Evolutionary conservation across 2,888 invertebrate genomes (phyloP), one percentile per base, ranked within the genome.

Genomic region (Latrodectus elegans): DNA sequence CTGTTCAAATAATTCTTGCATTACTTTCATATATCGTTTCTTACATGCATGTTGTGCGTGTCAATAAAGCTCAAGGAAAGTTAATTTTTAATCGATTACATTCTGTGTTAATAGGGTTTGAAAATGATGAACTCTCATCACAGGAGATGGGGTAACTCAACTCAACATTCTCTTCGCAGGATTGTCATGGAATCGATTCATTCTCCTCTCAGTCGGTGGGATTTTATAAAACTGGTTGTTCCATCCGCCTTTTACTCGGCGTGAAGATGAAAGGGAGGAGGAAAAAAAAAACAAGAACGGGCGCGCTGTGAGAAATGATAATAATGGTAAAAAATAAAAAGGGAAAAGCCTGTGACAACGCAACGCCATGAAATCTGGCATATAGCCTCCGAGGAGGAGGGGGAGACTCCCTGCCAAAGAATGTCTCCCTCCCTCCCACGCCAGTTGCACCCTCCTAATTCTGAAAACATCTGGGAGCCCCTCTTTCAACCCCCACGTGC

Each of bases 391-490:
- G 60, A 84, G 79, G 73, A 65, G 4, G 60, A n/a, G 60, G 60
- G 60, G 49, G 52, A 15, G 71, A 76, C 78, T 79, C 78, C 73
- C 73, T 78, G 77, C 84, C 84, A 77, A 84, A 78, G 84, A 77
- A 77, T 84, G 72, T 76, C 11, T 15, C 52, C 49, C 67, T 60
- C 73, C 65, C 83, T 55, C 77, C 67, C 65, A 60, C 70, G 75
- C 82, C 83, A 68, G 67, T 67, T 82, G 52, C 52, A 15, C 83
- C 84, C 67, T 52, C 64, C 86, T 81, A 86, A 86, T 86, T 86
- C 81, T 55, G 81, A 81, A 86, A 79, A 86, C 86, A 86, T 86
- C 86, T 86, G 86, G 86, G 79, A 81, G 74, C 86, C 73, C 17
- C 49, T 67, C 49, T 26, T 70, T 68, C 52, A 53, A n/a, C 80